Evolutionary conservation across 2,888 invertebrate genomes (phyloP).

Genomic region (Pyrrhia umbra): DNA sequence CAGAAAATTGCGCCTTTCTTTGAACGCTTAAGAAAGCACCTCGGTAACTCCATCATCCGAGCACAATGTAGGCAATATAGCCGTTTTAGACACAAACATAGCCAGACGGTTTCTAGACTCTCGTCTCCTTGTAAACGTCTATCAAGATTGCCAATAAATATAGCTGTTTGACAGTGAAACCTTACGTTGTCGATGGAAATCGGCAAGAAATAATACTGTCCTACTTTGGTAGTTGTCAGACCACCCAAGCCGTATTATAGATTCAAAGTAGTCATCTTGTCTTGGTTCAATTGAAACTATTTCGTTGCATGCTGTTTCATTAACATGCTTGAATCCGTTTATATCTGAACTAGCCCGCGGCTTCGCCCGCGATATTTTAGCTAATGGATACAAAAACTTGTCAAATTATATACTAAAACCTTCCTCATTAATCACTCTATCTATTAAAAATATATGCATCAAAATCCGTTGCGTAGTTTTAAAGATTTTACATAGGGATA

Average conservation of each 20-base stretch:
- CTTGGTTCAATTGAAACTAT: no score
- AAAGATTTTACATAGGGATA: no score
- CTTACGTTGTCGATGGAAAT: constrained; percentile 37
- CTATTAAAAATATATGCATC: no score
- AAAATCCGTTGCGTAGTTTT: no score
- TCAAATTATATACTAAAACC: no score
- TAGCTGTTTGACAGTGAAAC: constrained; percentile 52
- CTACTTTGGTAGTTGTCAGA: constrained; percentile 30
- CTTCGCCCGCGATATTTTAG: no score
- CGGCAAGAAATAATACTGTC: constrained; percentile 24
- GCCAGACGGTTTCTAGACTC: constrained; percentile 8
- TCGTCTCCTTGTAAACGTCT: constrained; percentile 31
- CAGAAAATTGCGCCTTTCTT: constrained; percentile 24
- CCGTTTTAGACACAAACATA: constrained; percentile 25
- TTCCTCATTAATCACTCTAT: no score
- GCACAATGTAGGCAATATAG: neutral
- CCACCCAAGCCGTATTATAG: constrained; percentile 44
- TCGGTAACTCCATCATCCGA: constrained; percentile 11
- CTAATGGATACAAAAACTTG: no score
- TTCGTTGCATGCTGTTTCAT: no score
- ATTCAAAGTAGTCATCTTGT: constrained; percentile 3
- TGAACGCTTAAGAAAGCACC: constrained; percentile 12
- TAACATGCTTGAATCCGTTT: no score
- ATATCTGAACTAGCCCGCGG: no score
- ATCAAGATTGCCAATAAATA: constrained; percentile 50